Percentiles rank a stretch among this genome's conserved stretches.
Evolutionary conservation across 2,797 vertebrate genomes (phyloP).

Genomic region (Notamacropus eugenii): DNA sequence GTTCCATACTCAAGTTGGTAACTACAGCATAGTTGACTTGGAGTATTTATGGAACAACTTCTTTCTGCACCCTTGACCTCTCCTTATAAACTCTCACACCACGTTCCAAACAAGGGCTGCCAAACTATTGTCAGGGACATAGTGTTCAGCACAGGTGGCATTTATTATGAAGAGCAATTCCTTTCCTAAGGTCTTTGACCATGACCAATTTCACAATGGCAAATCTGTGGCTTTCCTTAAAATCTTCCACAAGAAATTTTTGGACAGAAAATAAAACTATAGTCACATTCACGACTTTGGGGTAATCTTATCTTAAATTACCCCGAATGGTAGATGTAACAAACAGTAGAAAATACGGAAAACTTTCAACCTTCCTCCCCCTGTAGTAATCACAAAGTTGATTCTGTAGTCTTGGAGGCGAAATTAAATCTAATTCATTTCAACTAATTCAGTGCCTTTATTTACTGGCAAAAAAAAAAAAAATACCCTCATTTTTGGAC

Average conservation of each 20-base stretch:
- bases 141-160: slow-evolving; percentile 57
- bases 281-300: slow-evolving; percentile 62
- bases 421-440: slow-evolving; percentile 74
- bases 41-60: slow-evolving; percentile 45
- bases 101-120: neutral
- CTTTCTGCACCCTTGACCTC: neutral
- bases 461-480: neutral
- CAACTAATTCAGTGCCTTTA: slow-evolving; percentile 53
- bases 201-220: slow-evolving; percentile 67
- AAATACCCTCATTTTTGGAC: neutral
- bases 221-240: slow-evolving; percentile 72
- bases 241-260: slow-evolving; percentile 75
- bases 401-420: slow-evolving; percentile 70
- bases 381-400: slow-evolving; percentile 66
- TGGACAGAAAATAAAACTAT: slow-evolving; percentile 76
- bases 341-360: slow-evolving; percentile 81
- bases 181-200: slow-evolving; percentile 75
- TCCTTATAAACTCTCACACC: slow-evolving; percentile 20
- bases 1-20: slow-evolving; percentile 22
- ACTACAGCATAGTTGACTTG: slow-evolving; percentile 22
- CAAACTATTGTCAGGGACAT: slow-evolving; percentile 34
- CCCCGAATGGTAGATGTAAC: slow-evolving; percentile 61
- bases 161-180: slow-evolving; percentile 75
- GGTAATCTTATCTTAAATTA: slow-evolving; percentile 77
- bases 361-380: slow-evolving; percentile 80